A percentile compares a stretch with the other conserved stretches of the same genome.
Conservation (phyloP, 2,797 vertebrate species). For the Sebastolobus alascanus region DNA sequence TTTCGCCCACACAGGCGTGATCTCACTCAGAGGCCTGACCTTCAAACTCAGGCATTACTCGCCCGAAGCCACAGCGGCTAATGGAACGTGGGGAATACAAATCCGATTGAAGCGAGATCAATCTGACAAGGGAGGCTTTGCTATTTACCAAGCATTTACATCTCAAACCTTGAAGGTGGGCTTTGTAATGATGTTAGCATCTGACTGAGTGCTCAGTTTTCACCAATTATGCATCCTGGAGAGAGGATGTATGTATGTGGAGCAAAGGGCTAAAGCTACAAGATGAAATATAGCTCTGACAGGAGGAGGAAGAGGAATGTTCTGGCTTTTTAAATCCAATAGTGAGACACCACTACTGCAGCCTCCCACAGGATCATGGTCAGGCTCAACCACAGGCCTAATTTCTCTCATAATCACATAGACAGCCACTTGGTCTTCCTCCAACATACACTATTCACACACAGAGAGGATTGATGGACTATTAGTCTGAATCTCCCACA, state of each 20-base stretch:
- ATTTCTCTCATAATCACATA: constrained; percentile 72
- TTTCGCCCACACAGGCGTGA: constrained; percentile 62
- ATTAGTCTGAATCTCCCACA: constrained; percentile 54
- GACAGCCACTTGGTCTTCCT: constrained; percentile 65
- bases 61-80: constrained; percentile 66
- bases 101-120: constrained; percentile 63
- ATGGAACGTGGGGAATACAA: constrained; percentile 68
- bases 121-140: constrained; percentile 58
- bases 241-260: constrained; percentile 25
- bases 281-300: constrained; percentile 63
- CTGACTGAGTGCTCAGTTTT: constrained; percentile 70
- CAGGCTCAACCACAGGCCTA: constrained; percentile 72
- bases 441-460: constrained; percentile 52
- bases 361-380: constrained; percentile 75
- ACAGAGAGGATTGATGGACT: constrained; percentile 38
- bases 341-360: constrained; percentile 59
- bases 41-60: constrained; percentile 61
- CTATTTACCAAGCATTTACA: constrained; percentile 63
- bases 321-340: constrained; percentile 69
- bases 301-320: constrained; percentile 60
- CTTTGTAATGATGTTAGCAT: constrained; percentile 71
- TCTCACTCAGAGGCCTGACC: constrained; percentile 63
- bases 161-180: constrained; percentile 58
- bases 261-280: constrained; percentile 33
- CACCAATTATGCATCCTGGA: constrained; percentile 60